Percentiles rank a stretch among this genome's conserved stretches.
Evolutionary conservation across 2,113 vertebrate genomes (phyloP).

Genomic region (Grammomys surdaster): DNA sequence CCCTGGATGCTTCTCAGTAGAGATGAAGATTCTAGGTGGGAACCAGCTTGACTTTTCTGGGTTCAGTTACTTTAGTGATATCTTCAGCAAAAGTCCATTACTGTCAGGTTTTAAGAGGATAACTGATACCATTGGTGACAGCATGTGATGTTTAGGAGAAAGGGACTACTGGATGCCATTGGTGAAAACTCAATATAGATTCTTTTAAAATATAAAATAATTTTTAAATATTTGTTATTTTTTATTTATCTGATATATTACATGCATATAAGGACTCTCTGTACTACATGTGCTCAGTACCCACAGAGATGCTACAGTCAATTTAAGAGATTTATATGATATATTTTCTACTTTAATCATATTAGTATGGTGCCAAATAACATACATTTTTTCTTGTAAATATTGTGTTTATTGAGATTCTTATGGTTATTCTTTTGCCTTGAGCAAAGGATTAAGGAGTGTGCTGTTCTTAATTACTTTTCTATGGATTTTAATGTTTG

Average conservation of each 20-base stretch:
- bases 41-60: neutral
- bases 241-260: neutral
- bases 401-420: neutral
- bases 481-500: neutral
- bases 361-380: neutral
- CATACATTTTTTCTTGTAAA: neutral
- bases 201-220: neutral
- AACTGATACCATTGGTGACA: too few relatives aligned
- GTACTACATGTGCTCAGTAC: neutral
- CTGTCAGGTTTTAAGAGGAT: fast-evolving
- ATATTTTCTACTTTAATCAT: neutral
- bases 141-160: neutral
- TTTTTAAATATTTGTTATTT: neutral
- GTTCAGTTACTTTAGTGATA: too few relatives aligned
- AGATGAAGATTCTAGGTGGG: neutral
- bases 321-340: neutral
- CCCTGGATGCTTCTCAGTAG: neutral
- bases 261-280: neutral
- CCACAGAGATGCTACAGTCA: neutral
- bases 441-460: neutral
- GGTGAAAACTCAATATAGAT: neutral
- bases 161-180: too few relatives aligned
- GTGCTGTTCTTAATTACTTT: neutral
- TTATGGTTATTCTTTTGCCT: neutral
- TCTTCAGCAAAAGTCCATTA: too few relatives aligned